Conservation (phyloP, 2,113 vertebrate genomes). For the Salvelinus sp. region DNA sequence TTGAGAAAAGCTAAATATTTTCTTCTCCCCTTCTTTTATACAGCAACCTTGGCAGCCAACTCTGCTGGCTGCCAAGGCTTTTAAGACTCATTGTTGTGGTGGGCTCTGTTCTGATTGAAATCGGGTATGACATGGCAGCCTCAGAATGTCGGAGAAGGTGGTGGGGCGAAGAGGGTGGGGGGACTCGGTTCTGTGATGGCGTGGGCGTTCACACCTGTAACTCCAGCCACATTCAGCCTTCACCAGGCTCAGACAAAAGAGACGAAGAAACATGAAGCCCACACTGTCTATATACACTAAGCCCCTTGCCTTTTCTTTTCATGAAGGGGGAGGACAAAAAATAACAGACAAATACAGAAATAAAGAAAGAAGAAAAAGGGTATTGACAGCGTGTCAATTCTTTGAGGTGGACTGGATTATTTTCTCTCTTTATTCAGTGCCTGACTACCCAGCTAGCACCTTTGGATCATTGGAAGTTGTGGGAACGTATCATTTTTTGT, state of each 20-base stretch:
- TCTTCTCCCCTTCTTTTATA: slow-evolving; percentile 11
- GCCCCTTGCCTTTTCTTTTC: slow-evolving; percentile 52
- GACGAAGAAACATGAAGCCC: slow-evolving; percentile 53
- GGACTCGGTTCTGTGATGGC: slow-evolving; percentile 9
- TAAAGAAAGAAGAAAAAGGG: slow-evolving; percentile 25
- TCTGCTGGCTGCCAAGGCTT: slow-evolving; percentile 29
- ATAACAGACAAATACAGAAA: slow-evolving; percentile 37
- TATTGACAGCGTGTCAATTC: slow-evolving; percentile 50
- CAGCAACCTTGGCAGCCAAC: no score
- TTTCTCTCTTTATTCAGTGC: background rate
- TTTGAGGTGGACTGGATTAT: slow-evolving; percentile 47
- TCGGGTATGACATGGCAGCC: slow-evolving; percentile 24
- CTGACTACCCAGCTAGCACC: no score
- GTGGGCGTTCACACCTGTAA: slow-evolving; percentile 55
- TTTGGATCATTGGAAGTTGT: no score
- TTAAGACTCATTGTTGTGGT: slow-evolving; percentile 24
- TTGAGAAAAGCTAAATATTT: slow-evolving; percentile 31
- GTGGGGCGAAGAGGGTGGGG: background rate
- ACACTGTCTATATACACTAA: slow-evolving; percentile 48
- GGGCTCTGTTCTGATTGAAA: slow-evolving; percentile 25
- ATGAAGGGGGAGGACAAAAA: slow-evolving; percentile 33
- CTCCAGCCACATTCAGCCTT: slow-evolving; percentile 22
- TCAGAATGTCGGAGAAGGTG: background rate
- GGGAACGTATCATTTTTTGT: no score
- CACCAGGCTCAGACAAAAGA: slow-evolving; percentile 48